phyloP scores from a whole-genome alignment of 2,113 vertebrate genomes.

The Cyanoderma ruficeps region DNA sequence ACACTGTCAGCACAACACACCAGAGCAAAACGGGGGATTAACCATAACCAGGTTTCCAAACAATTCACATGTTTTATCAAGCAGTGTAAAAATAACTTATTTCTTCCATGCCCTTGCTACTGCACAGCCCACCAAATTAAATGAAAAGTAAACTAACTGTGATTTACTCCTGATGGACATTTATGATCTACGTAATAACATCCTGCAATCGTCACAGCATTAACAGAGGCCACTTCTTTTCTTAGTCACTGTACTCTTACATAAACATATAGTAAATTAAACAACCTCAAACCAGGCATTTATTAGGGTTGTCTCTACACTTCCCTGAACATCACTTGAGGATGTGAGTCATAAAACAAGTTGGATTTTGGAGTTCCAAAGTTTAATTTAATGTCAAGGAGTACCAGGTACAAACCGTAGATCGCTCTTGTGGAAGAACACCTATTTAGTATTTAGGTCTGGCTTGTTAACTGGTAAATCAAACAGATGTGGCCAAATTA shows the following conservation, averaged over 20 bases:
- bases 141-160: slow-evolving; percentile 2
- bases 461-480: neutral
- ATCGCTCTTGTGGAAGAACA: neutral
- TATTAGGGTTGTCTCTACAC: neutral
- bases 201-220: neutral
- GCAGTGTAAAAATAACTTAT: neutral
- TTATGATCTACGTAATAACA: neutral
- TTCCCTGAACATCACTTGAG: neutral
- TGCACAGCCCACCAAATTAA: neutral
- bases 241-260: neutral
- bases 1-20: rapidly evolving
- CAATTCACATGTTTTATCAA: neutral
- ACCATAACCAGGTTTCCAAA: neutral
- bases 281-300: neutral
- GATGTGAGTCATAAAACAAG: neutral
- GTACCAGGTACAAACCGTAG: neutral
- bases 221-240: neutral
- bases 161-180: slow-evolving; percentile 10
- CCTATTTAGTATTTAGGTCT: neutral
- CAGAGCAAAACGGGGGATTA: neutral
- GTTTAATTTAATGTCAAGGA: neutral
- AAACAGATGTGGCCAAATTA: neutral
- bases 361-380: neutral
- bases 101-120: neutral
- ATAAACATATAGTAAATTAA: slow-evolving; percentile 30